These are phyloP conservation scores for Microchrysa polita DNA, from an alignment of 2,888 invertebrate species.

Conservation along the genomic window DNA sequence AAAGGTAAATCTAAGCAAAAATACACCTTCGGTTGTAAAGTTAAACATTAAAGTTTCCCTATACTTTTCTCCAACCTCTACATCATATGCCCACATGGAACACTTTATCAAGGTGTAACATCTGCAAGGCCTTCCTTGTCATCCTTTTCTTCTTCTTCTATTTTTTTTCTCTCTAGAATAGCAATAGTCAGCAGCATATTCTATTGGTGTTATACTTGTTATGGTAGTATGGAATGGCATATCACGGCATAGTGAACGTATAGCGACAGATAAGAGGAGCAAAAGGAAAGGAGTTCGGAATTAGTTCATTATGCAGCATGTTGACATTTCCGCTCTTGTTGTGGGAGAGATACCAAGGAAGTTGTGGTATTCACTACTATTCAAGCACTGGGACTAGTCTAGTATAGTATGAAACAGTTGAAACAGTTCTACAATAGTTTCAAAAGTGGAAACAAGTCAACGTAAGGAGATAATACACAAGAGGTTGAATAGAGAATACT, in stretches of 20 bases:
- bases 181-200: slow-evolving; percentile 17
- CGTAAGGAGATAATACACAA: slow-evolving; percentile 14
- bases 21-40: too few species aligned
- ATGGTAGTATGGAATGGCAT: too few species aligned
- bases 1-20: too few species aligned
- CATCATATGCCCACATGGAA: neutral
- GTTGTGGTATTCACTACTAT: neutral
- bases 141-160: neutral
- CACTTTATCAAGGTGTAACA: slow-evolving; percentile 25
- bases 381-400: neutral
- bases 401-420: neutral
- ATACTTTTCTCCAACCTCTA: neutral
- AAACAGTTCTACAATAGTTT: slow-evolving; percentile 4
- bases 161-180: too few species aligned
- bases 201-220: neutral
- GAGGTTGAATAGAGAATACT: slow-evolving; percentile 3
- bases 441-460: slow-evolving; percentile 10
- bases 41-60: neutral
- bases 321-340: slow-evolving; percentile 29
- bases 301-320: slow-evolving; percentile 30
- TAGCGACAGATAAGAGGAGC: neutral
- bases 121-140: slow-evolving; percentile 18
- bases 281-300: slow-evolving; percentile 5
- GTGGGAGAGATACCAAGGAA: slow-evolving; percentile 23
- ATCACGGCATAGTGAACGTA: too few species aligned